Conservation (phyloP, 2,888 invertebrate genomes). For the Drosophila mimica region DNA sequence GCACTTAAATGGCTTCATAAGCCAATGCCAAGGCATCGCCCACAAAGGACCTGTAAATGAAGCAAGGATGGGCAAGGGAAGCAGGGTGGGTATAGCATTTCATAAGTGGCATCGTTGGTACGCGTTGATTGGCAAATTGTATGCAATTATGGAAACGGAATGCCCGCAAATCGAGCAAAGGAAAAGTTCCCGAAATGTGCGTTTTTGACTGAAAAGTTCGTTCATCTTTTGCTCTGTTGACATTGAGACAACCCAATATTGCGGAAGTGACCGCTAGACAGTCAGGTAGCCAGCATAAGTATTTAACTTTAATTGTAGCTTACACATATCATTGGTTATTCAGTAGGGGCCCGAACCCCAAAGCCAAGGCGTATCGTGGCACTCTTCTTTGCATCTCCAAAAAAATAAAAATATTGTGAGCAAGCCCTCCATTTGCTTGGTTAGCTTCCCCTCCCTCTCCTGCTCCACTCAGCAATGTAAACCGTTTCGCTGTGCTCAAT, state of each 20-base stretch:
- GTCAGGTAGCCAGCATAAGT: conserved; percentile 30
- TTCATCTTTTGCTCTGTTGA: conserved; percentile 71
- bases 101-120: conserved; percentile 75
- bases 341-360: conserved; percentile 42
- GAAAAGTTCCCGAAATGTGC: conserved; percentile 55
- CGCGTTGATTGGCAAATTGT: conserved; percentile 80
- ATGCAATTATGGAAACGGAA: conserved; percentile 70
- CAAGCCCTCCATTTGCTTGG: conserved; percentile 37
- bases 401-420: conserved; percentile 6
- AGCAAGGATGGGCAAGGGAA: not conserved
- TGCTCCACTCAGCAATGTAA: conserved; percentile 48
- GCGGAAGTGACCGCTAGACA: conserved; percentile 60
- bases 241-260: conserved; percentile 64
- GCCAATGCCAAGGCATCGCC: conserved; percentile 64
- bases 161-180: conserved; percentile 20
- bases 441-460: conserved; percentile 6
- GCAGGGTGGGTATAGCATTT: conserved; percentile 33
- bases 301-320: conserved; percentile 66
- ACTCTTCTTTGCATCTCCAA: conserved; percentile 45
- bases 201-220: conserved; percentile 60
- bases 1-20: conserved; percentile 75
- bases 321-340: conserved; percentile 52
- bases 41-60: conserved; percentile 21
- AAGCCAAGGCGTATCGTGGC: conserved; percentile 10
- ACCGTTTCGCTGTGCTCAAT: conserved; percentile 64